Percentiles rank a stretch among this genome's conserved stretches.
phyloP scores from a whole-genome alignment of 2,797 vertebrate genomes.

The Esox lucius region DNA sequence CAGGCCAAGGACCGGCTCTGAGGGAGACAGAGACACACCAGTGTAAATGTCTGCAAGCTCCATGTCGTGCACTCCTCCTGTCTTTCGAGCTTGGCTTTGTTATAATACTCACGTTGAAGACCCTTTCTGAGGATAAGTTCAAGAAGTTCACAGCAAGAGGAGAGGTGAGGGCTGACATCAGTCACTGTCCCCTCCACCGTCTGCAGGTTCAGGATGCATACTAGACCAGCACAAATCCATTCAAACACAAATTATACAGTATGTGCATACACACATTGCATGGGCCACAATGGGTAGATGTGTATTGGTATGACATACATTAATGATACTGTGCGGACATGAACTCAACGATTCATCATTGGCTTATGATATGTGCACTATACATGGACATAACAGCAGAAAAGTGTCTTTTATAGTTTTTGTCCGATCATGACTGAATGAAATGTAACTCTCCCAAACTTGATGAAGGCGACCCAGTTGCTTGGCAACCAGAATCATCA shows the following conservation, averaged over 20 bases:
- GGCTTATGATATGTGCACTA: neutral
- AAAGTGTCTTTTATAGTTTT: neutral
- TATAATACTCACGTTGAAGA: slow-evolving; percentile 76
- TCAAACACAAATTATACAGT: neutral
- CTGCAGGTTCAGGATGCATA: slow-evolving; percentile 79
- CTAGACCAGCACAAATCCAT: slow-evolving; percentile 45
- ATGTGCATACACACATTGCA: neutral
- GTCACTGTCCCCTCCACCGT: slow-evolving; percentile 56
- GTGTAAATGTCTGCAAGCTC: neutral
- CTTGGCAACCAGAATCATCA: slow-evolving; percentile 2
- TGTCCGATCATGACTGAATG: neutral
- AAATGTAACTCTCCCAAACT: neutral
- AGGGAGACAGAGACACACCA: neutral
- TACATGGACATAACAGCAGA: neutral
- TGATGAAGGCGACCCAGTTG: neutral
- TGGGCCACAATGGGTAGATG: neutral
- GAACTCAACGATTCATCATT: neutral
- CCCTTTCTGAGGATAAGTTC: slow-evolving; percentile 84
- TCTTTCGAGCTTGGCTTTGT: neutral
- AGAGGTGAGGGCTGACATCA: slow-evolving; percentile 72
- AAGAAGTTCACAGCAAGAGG: slow-evolving; percentile 77
- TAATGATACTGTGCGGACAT: neutral
- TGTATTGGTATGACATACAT: neutral
- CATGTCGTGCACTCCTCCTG: neutral
- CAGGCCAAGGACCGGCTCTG: slow-evolving; percentile 81